phyloP scores from a whole-genome alignment of 2,797 vertebrate species.

The Hyperoplus immaculatus region DNA sequence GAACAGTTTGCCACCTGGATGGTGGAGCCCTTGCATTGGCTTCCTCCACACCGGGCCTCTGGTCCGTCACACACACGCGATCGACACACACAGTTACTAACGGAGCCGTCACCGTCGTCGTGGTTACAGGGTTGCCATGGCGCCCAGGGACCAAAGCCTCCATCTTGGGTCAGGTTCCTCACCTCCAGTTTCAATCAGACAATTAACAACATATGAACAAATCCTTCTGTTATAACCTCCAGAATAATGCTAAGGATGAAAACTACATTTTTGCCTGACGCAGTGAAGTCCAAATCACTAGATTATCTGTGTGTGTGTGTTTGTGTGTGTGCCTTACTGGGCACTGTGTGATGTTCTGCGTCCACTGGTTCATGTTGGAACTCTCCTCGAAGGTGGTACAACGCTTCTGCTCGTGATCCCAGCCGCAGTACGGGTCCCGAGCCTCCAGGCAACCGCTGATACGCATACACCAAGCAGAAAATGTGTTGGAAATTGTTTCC shows the following conservation, averaged over 20 bases:
- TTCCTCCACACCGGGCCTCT: constrained; percentile 90
- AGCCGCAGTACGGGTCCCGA: constrained; percentile 97
- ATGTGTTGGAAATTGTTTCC: neutral
- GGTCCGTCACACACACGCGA: constrained; percentile 91
- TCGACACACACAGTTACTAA: constrained; percentile 91
- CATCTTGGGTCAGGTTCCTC: constrained; percentile 94
- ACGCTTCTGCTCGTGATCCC: constrained; percentile 91
- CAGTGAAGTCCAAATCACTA: neutral
- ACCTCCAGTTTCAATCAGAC: constrained; percentile 74
- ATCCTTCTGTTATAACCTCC: no score
- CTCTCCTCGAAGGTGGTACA: constrained; percentile 94
- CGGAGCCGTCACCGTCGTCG: constrained; percentile 84
- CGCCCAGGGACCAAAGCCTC: constrained; percentile 90
- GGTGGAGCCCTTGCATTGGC: constrained; percentile 88
- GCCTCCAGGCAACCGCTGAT: constrained; percentile 91
- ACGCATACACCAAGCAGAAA: constrained; percentile 15
- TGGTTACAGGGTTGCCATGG: constrained; percentile 91
- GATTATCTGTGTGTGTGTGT: neutral
- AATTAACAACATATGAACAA: no score
- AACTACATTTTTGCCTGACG: no score
- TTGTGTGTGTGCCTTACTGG: constrained; percentile 86
- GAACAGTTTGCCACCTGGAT: constrained; percentile 95
- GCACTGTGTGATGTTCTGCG: constrained; percentile 91
- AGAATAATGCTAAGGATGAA: no score
- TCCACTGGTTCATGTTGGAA: constrained; percentile 95